These are phyloP conservation scores for Hofmannophila pseudospretella DNA, from an alignment of 2,888 invertebrate species.

Conservation along the genomic window DNA sequence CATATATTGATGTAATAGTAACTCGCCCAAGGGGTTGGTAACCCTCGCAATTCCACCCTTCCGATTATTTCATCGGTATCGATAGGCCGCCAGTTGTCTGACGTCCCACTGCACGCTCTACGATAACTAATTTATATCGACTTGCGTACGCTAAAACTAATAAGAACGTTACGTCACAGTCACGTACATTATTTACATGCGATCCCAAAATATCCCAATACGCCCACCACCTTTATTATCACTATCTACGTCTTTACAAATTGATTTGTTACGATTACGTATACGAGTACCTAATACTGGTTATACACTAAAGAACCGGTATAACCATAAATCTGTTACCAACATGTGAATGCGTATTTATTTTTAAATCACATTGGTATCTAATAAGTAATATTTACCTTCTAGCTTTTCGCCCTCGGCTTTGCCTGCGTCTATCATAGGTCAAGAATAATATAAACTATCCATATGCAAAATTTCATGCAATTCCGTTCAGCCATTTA, in stretches of 20 bases:
- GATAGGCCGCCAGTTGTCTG: constrained; percentile 40
- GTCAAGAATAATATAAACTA: no score
- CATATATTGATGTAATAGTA: constrained; percentile 25
- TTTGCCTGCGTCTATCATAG: no score
- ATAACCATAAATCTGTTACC: no score
- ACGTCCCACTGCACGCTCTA: constrained; percentile 3
- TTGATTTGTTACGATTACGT: not conserved
- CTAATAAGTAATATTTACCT: no score
- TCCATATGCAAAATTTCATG: no score
- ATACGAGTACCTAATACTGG: not conserved
- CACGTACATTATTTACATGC: not conserved
- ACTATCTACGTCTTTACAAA: not conserved
- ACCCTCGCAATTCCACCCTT: constrained; percentile 33
- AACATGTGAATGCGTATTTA: no score
- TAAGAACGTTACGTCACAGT: not conserved
- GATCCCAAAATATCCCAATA: constrained; percentile 1
- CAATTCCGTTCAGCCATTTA: no score
- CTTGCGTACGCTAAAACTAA: not conserved
- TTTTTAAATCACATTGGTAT: no score
- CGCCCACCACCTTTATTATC: not conserved
- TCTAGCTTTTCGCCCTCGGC: no score
- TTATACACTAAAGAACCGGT: no score
- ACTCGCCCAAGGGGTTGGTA: constrained; percentile 33
- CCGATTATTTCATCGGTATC: constrained; percentile 42
- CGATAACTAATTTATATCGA: not conserved